Base-by-base conservation (phyloP, 2,797 vertebrate genomes). In the Nannoperca australis region DNA sequence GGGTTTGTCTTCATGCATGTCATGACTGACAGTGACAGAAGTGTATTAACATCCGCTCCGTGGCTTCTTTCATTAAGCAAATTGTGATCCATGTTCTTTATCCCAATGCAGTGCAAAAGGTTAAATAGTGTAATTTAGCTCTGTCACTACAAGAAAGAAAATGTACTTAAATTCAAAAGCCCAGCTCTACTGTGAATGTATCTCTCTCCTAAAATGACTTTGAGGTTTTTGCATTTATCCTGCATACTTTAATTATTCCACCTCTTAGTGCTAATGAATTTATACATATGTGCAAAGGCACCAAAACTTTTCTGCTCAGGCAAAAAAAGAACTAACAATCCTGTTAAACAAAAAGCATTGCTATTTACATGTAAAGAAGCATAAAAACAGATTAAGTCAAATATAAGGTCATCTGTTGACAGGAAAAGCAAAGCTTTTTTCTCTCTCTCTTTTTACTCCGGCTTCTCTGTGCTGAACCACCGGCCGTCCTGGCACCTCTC, bases 21-120 rank as follows among this genome's bases (percentile, higher is more conserved):
- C 85, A 70, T 75, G 81, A 90, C 75, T 85, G 80, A 84, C 81
- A 66, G 83, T 80, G 86, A 90, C 84, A 89, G 85, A 78, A n/a
- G 76, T 11, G 15, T 47, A 66, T 82, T 86, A 85, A 76, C 75
- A 53, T 36, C 17, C 17, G 78, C 85, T 72, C 58, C 71, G 27
- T 61, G 36, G 70, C 67, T 51, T 72, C 78, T 67, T 80, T 71
- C 72, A 38, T 47, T 49, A 82, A 81, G 66, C 51, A 74, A 75
- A 90, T 60, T 72, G 63, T 14, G 58, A 91, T 76, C 24, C 53
- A 40, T 56, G 68, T 50, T 79, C 74, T 76, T 61, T 24, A 79
- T 70, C 53, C 65, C 36, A 51, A 40, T 54, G 7, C 32, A 58
- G 85, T 30, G 68, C 76, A 75, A 76, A 83, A 89, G 87, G 85